phyloP scores from a whole-genome alignment of 2,888 invertebrate species.

The Sarcophaga variegata region DNA sequence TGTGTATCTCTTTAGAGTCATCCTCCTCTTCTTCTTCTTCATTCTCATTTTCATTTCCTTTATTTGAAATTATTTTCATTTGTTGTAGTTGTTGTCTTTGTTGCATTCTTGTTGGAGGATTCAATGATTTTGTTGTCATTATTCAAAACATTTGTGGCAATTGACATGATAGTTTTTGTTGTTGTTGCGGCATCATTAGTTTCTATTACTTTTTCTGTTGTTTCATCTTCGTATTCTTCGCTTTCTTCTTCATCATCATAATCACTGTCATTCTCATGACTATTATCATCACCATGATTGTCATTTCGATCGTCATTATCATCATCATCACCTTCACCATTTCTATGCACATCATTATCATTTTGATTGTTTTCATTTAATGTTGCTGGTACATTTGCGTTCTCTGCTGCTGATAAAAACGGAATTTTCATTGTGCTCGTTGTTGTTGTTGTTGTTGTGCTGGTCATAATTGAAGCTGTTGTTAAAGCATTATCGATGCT shows the following conservation, averaged over 20 bases:
- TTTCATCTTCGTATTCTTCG: conserved; percentile 66
- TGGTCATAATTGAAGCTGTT: conserved; percentile 72
- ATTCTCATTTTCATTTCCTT: conserved; percentile 14
- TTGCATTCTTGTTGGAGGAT: neutral
- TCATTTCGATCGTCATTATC: neutral
- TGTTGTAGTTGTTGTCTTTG: neutral
- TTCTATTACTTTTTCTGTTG: conserved; percentile 49
- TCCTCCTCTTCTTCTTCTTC: conserved; percentile 15
- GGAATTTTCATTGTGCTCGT: conserved; percentile 45
- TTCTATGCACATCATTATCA: conserved; percentile 11
- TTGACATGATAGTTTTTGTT: neutral
- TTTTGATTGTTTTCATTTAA: conserved; percentile 25
- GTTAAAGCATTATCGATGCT: conserved; percentile 68
- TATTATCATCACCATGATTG: conserved; percentile 59
- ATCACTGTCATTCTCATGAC: conserved; percentile 69
- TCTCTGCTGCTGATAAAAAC: neutral
- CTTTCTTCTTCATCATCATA: conserved; percentile 62
- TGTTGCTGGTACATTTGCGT: conserved; percentile 17
- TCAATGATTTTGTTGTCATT: neutral
- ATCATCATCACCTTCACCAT: conserved; percentile 11
- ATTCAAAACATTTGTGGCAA: neutral
- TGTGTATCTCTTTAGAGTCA: conserved; percentile 64
- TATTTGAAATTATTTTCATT: conserved; percentile 1
- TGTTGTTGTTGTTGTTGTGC: conserved; percentile 45
- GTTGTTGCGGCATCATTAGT: conserved; percentile 46